Evolutionary conservation across 2,113 vertebrate genomes (phyloP), one percentile per base, ranked within the genome.

Genomic region (Mastomys coucha): DNA sequence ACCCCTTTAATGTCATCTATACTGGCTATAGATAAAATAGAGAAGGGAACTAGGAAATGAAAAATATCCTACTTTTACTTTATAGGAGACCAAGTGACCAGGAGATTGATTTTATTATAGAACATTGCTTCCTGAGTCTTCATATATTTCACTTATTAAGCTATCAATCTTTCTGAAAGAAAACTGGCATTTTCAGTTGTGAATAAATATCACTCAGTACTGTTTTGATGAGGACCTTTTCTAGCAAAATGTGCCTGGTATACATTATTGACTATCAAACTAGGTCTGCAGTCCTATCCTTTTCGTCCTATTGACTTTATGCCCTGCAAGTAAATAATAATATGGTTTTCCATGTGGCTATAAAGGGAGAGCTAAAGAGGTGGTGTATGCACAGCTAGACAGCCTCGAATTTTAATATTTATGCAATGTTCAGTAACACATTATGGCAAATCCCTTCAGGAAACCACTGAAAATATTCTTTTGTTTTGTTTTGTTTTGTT

Each of bases 1-100:
- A 77, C 26, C 33, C 45, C 63, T 86, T 63, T 42, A 72, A 45
- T 67, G 36, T 7, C 42, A 14, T 89, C 60, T 87, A 73, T 11
- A 77, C 80, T 77, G 16, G 11, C 69, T 36, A 76, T 39, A 67
- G 26, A 96, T 16, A 72, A 33, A 24, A 53, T 60, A 91, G 51
- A 78, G 17, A 86, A 49, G 17, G 4, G 91, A 78, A 22, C 77
- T 92, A 10, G 51, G 56, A n/a, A 96, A 70, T 89, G 65, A 73
- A 72, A 91, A 92, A 60, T 77, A 87, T 67, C 20, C 20, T 14
- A 51, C n/a, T 72, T 67, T 94, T 94, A 58, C 53, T 63, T 94
- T 91, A 88, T 94, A 91, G 28, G 63, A 78, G 9, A 85, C 42
- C 70, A 92, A 78, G 91, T 94, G 45, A 33, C 20, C 49, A 89